phyloP scores from a whole-genome alignment of 2,888 invertebrate species.

The Caenorhabditis doughertyi region DNA sequence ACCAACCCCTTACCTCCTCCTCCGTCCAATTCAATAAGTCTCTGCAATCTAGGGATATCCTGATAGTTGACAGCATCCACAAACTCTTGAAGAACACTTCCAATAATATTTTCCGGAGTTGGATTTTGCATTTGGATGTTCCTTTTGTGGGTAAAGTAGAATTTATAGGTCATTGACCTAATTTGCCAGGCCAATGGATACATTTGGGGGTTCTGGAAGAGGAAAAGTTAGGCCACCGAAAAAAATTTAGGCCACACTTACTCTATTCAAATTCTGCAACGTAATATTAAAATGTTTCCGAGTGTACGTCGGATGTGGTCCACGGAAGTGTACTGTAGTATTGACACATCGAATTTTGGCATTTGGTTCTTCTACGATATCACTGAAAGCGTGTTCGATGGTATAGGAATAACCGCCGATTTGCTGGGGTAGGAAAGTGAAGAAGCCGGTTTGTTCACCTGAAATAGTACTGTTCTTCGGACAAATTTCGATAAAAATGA shows the following conservation, averaged over 20 bases:
- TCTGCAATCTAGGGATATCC: background rate
- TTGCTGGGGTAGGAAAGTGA: no score
- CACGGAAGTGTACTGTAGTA: background rate
- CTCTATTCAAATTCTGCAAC: background rate
- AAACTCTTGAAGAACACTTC: background rate
- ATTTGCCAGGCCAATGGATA: background rate
- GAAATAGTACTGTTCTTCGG: no score
- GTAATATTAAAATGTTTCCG: background rate
- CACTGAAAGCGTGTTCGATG: background rate
- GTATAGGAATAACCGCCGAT: background rate
- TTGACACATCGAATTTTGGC: background rate
- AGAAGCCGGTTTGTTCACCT: no score
- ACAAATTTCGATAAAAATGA: no score
- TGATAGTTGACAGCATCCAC: background rate
- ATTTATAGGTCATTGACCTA: background rate
- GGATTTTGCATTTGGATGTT: no score
- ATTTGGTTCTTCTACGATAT: background rate
- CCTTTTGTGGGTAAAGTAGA: background rate
- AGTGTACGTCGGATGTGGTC: background rate
- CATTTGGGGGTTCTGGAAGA: slow-evolving; percentile 1
- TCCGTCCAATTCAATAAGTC: background rate
- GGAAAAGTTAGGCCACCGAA: no score
- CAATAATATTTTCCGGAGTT: background rate
- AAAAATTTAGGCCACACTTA: no score
- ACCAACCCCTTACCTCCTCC: no score